Conservation (phyloP, 1,140 invertebrate genomes). For the Nasonia vitripennis region DNA sequence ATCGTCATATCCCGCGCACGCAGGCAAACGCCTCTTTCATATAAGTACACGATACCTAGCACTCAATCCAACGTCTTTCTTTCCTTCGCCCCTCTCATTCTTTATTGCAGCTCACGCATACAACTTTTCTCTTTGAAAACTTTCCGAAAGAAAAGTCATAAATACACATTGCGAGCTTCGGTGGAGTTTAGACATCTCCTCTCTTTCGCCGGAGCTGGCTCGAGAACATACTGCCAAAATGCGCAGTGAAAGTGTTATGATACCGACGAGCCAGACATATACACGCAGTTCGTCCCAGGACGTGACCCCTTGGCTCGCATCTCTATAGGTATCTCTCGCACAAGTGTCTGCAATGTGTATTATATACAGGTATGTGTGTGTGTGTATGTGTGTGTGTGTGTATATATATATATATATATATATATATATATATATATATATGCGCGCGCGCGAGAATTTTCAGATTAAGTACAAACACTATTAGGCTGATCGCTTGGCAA, state of each 20-base stretch:
- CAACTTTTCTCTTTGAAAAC: neutral
- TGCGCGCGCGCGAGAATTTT: no score
- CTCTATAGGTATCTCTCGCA: neutral
- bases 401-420: no score
- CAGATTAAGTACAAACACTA: no score
- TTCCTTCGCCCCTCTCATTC: neutral
- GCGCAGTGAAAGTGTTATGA: slow-evolving; percentile 5
- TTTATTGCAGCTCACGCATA: neutral
- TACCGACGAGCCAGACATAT: neutral
- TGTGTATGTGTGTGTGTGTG: no score
- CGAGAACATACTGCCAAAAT: neutral
- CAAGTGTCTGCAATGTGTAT: no score
- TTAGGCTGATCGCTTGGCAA: neutral
- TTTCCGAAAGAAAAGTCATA: neutral
- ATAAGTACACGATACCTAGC: neutral
- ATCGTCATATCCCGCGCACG: neutral
- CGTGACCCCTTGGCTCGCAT: no score
- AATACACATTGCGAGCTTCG: neutral
- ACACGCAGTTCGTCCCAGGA: no score
- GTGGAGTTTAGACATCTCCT: neutral
- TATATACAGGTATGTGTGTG: no score
- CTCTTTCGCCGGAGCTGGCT: neutral
- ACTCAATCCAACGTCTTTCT: neutral
- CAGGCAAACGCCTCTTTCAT: neutral
- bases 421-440: no score